These are phyloP conservation scores for Hylomyscus alleni DNA, from an alignment of 2,797 vertebrate genomes.

Conservation along the genomic window DNA sequence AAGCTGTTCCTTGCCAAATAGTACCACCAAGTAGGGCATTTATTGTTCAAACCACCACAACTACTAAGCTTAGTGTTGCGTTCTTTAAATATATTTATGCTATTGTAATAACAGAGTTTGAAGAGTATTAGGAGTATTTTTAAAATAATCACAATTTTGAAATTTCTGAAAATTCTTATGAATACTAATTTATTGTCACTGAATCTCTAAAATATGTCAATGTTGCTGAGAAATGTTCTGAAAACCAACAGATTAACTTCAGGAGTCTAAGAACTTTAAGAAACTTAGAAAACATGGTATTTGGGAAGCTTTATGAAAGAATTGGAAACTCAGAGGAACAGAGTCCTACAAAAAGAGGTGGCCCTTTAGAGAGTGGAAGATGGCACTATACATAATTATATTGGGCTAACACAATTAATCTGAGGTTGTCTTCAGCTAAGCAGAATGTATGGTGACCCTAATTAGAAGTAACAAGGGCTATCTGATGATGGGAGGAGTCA, in stretches of 20 bases:
- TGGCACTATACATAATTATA: constrained; percentile 45
- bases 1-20: not conserved
- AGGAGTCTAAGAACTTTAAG: not conserved
- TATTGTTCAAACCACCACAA: not conserved
- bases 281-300: constrained; percentile 21
- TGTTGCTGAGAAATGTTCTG: not conserved
- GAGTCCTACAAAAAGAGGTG: not conserved
- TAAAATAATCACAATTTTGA: not conserved
- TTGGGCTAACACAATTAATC: constrained; percentile 60
- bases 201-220: not conserved
- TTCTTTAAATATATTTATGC: not conserved
- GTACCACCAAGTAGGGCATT: not conserved
- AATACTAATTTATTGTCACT: not conserved
- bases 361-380: constrained; percentile 22
- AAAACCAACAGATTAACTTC: constrained; percentile 30
- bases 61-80: not conserved
- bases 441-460: constrained; percentile 45
- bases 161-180: not conserved
- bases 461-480: constrained; percentile 53
- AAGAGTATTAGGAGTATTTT: not conserved
- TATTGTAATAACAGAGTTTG: not conserved
- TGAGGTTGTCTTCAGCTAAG: constrained; percentile 56
- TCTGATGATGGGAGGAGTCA: constrained; percentile 37
- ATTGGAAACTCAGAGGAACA: constrained; percentile 43
- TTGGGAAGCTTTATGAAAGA: not conserved